Percentiles rank a stretch among this genome's conserved stretches.
These are phyloP conservation scores for Toxotes chatareus DNA, from an alignment of 2,113 vertebrate genomes.

Conservation along the genomic window DNA sequence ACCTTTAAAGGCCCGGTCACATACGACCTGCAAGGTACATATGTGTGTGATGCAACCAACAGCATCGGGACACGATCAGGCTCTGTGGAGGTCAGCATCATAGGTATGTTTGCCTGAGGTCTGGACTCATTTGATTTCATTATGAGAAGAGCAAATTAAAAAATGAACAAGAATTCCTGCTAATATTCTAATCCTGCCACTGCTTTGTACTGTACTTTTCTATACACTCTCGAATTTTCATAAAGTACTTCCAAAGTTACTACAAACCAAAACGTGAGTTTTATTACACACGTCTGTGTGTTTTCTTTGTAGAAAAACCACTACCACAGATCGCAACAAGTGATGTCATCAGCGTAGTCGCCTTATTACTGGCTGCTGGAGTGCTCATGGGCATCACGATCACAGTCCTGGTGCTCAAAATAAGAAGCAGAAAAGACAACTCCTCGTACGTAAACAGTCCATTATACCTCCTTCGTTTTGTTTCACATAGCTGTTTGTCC, in stretches of 20 bases:
- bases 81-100: constrained; percentile 93
- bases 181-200: background rate
- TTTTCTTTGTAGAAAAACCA: constrained; percentile 77
- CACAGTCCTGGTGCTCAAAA: constrained; percentile 83
- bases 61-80: constrained; percentile 92
- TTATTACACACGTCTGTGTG: background rate
- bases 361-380: constrained; percentile 81
- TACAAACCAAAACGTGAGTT: background rate
- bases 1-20: constrained; percentile 92
- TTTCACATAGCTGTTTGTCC: background rate
- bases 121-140: background rate
- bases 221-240: background rate
- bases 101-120: constrained; percentile 85
- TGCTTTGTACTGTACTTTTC: background rate
- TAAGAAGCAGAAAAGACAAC: constrained; percentile 76
- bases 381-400: constrained; percentile 82
- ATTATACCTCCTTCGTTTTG: background rate
- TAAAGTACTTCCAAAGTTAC: background rate
- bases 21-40: constrained; percentile 91
- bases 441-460: constrained; percentile 74
- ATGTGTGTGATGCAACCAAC: constrained; percentile 95
- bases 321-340: constrained; percentile 78
- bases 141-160: background rate
- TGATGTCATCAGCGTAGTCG: constrained; percentile 82
- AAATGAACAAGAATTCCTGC: background rate